Percentiles rank a stretch among this genome's conserved stretches.
Evolutionary conservation across 2,888 invertebrate species (phyloP).

Genomic region (Aleiodes testaceus): DNA sequence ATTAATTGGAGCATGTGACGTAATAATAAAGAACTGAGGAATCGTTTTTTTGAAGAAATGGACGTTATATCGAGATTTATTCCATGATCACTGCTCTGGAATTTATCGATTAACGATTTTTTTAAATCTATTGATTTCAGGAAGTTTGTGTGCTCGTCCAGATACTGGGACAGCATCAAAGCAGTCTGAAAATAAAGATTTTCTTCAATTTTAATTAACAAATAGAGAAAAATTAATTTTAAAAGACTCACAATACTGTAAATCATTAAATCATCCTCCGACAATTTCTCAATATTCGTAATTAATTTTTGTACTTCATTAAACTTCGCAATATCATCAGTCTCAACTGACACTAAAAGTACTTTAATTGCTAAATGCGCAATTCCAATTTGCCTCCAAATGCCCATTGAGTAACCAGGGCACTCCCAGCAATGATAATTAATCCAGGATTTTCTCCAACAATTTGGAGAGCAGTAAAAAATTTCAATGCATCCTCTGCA

Average conservation of each 20-base stretch:
- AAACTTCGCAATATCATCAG: slow-evolving; percentile 73
- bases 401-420: slow-evolving; percentile 76
- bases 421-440: slow-evolving; percentile 84
- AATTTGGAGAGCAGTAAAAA: slow-evolving; percentile 80
- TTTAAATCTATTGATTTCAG: slow-evolving; percentile 75
- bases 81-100: slow-evolving; percentile 54
- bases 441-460: slow-evolving; percentile 76
- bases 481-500: slow-evolving; percentile 80
- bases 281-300: slow-evolving; percentile 83
- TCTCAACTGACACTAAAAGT: slow-evolving; percentile 75
- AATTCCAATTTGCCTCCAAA: slow-evolving; percentile 84
- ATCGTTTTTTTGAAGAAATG: slow-evolving; percentile 65
- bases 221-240: slow-evolving; percentile 31
- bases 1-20: slow-evolving; percentile 87
- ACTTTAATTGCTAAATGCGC: slow-evolving; percentile 85
- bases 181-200: slow-evolving; percentile 76
- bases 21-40: slow-evolving; percentile 81
- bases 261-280: slow-evolving; percentile 79
- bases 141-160: slow-evolving; percentile 79
- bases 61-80: slow-evolving; percentile 55
- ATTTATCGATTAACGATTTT: slow-evolving; percentile 59
- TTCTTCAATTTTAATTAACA: not conserved
- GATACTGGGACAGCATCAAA: slow-evolving; percentile 79
- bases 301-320: slow-evolving; percentile 82
- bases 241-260: slow-evolving; percentile 79